Conservation (phyloP, 2,113 vertebrate species). For the Chionodraco myersi region DNA sequence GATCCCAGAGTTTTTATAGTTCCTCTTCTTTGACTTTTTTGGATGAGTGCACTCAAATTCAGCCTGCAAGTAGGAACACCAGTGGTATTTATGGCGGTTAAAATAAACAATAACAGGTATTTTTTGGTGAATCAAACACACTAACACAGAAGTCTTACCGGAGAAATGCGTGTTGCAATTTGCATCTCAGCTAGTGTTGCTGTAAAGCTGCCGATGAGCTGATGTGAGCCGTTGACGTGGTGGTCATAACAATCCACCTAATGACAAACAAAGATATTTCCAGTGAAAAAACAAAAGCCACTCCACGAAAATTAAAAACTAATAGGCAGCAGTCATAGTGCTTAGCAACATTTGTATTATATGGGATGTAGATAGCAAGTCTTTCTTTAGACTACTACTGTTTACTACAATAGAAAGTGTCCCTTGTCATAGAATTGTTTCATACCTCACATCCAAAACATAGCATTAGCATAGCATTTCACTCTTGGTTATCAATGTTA, state of each 20-base stretch:
- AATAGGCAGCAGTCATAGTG: background rate
- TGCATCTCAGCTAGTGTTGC: constrained; percentile 89
- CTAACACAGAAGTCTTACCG: constrained; percentile 80
- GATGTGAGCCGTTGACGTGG: constrained; percentile 90
- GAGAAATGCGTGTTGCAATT: constrained; percentile 83
- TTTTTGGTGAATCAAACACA: background rate
- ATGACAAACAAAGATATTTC: constrained; percentile 48
- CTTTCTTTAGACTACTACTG: background rate
- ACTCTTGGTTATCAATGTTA: background rate
- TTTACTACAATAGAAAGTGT: background rate
- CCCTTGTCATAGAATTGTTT: background rate
- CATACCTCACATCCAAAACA: background rate
- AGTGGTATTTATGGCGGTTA: background rate
- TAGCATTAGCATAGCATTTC: background rate
- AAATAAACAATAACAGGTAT: background rate
- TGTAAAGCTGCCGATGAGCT: constrained; percentile 91
- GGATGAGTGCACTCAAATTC: constrained; percentile 93
- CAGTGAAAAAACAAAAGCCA: background rate
- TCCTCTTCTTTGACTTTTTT: constrained; percentile 93
- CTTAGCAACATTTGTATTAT: background rate
- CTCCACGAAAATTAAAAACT: too few relatives aligned
- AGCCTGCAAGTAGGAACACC: constrained; percentile 73
- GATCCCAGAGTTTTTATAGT: constrained; percentile 95
- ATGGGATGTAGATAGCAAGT: background rate
- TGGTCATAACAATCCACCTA: constrained; percentile 95